Base-by-base conservation (phyloP, 2,888 invertebrate genomes). In the Ennomos quercinarius region DNA sequence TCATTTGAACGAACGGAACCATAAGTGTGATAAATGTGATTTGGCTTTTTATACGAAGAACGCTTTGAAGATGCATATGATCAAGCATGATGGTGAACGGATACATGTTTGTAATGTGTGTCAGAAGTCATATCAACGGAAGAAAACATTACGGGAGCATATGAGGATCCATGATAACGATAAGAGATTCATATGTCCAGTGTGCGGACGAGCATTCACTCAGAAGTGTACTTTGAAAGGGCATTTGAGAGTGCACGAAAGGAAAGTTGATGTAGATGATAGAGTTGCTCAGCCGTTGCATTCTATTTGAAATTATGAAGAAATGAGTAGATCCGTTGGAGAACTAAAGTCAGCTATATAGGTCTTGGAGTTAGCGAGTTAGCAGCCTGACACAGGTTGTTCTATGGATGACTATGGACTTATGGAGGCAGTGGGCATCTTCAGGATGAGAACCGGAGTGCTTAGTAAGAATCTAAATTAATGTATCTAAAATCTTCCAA, bases 61-160 rank as follows among this genome's bases (percentile, higher is more conserved):
- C 50, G 93, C 93, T 8, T 71, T 94, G 34, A 93, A 93, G 59
- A 93, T 93, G 84, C 94, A 94, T 59, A 93, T 93, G 90, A 93
- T 93, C 0, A 93, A 92, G 10, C 94, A 94, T 43, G 93, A 93
- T 0, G 93, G 93, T 0, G 91, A 91, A 27, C 70, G 93, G 11
- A 93, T 93, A 27, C 93, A 93, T 34, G 81, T 84, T 0, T 94
- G 94, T 61, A 82, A 80, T 8, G 83, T 93, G 0, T 94, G 94
- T 50, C 80, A 89, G 53, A 94, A 93, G 70, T 86, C 89, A 0
- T 93, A 93, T 62, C 91, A 91, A 52, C 77, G 93, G 53, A 88
- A 89, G 66, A 91, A 91, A 50, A 92, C 92, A 0, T 50, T 93
- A 0, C 72, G 86, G 1, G 91, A 92, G 46, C 93, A 93, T 68